Evolutionary conservation across 2,797 vertebrate genomes (phyloP).

Genomic region (Sciurus vulgaris): DNA sequence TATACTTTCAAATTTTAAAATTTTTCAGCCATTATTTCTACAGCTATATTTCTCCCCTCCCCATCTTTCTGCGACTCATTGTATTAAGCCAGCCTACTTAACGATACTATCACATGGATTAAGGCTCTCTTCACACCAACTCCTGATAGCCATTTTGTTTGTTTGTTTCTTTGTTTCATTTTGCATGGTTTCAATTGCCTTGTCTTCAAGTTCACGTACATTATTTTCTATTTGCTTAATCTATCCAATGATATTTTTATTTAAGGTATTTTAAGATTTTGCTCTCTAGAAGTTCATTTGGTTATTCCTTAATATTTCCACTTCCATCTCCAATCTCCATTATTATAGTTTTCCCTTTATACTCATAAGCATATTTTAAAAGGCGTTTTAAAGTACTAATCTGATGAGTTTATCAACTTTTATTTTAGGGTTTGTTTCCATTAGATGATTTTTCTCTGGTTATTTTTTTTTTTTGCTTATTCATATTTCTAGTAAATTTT

Average conservation of each 20-base stretch:
- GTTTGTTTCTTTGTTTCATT: neutral
- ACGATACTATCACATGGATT: neutral
- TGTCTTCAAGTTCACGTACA: neutral
- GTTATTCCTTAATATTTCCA: neutral
- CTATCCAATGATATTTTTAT: conserved; percentile 37
- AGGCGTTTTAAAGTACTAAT: conserved; percentile 8
- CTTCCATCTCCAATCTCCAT: neutral
- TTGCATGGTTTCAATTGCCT: neutral
- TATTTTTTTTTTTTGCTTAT: neutral
- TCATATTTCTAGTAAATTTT: neutral
- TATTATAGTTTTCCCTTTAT: neutral
- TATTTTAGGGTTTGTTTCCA: conserved; percentile 31
- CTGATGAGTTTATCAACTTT: neutral
- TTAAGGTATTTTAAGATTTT: neutral
- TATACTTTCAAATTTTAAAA: neutral
- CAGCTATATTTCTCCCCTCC: neutral
- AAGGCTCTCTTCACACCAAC: neutral
- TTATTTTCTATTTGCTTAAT: neutral
- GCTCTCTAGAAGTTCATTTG: neutral
- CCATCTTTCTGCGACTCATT: neutral
- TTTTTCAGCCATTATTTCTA: conserved; percentile 25
- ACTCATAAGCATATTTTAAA: neutral
- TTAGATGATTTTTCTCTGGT: neutral
- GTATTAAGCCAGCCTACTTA: neutral
- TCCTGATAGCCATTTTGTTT: neutral